Base-by-base conservation (phyloP, 2,113 vertebrate genomes). In the Lamprotornis superbus region DNA sequence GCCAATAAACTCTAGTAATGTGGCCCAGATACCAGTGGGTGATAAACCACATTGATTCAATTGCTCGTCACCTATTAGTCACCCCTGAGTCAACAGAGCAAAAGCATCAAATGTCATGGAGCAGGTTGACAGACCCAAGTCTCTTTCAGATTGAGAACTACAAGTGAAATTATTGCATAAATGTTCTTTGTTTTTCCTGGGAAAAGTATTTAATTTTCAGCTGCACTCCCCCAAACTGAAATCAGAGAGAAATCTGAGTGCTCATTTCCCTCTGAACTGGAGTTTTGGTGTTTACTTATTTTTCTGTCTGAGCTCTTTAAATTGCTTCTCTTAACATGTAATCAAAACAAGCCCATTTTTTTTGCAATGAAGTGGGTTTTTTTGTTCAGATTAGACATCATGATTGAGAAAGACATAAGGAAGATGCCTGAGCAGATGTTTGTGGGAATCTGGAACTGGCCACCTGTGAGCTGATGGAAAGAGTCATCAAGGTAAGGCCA, bases 51-150 rank as follows among this genome's bases (percentile, higher is more conserved):
- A 15, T 65, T 85, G 90, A 90, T 90, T 95, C 78, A 60, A 35
- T 89, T 79, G 81, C 70, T 87, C 30, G 33, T 79, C 70, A 91
- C 49, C 87, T 73, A 64, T 95, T 94, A 97, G 30, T 95, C 95
- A 97, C 12, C 28, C 3, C 4, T 95, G 95, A 97, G 82, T 96
- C 96, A 96, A 68, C 81, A 56, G 81, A 50, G 52, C 42, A 93
- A 76, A 71, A 47, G 40, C 61, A 57, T 44, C 35, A 56, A 85
- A 94, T 4, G 0, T 89, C 90, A 85, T 12, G 3, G 1, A 24
- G 37, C 53, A 82, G 44, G 57, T 10, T 57, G 71, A 64, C 67
- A 90, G 74, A 30, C 53, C 50, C 57, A 27, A 20, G 11, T 55
- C 78, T 68, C 42, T 17, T 49, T 84, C 52, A 46, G 33, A 40